A percentile compares a stretch with the other conserved stretches of the same genome.
Conservation (phyloP, 2,888 invertebrate genomes). For the Chorisops tibialis region DNA sequence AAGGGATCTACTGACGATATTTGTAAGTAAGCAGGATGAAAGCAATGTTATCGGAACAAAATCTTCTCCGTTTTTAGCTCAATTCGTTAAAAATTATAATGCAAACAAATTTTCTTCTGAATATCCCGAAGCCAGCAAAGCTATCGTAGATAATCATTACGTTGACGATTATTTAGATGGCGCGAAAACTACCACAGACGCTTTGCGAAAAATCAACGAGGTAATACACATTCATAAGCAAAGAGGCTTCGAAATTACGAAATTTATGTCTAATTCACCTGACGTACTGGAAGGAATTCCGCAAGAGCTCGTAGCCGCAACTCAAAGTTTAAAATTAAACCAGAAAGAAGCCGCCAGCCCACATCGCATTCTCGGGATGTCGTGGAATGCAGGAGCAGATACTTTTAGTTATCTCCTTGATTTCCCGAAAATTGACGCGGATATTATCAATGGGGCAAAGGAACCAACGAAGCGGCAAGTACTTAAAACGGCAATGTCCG, state of each 20-base stretch:
- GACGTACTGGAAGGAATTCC: not conserved
- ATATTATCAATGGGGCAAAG: not conserved
- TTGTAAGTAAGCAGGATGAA: no score
- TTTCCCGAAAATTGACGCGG: not conserved
- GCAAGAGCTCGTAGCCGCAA: not conserved
- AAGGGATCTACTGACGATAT: no score
- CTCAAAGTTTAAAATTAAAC: not conserved
- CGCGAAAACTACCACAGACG: not conserved
- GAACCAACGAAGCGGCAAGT: constrained; percentile 28
- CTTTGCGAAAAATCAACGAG: not conserved
- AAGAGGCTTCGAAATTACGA: not conserved
- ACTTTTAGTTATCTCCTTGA: not conserved
- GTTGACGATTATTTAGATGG: not conserved
- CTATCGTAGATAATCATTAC: not conserved
- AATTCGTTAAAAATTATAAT: not conserved
- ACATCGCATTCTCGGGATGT: not conserved
- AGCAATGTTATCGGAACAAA: not conserved
- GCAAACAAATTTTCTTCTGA: not conserved
- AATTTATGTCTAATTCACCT: not conserved
- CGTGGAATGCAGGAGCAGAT: not conserved
- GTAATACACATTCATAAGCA: not conserved
- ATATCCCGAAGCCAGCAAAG: not conserved
- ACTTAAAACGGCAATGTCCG: constrained; percentile 2
- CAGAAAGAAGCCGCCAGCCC: no score
- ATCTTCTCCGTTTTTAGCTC: constrained; percentile 1